Conservation (phyloP, 2,888 invertebrate species). For the Miltochrista miniata region DNA sequence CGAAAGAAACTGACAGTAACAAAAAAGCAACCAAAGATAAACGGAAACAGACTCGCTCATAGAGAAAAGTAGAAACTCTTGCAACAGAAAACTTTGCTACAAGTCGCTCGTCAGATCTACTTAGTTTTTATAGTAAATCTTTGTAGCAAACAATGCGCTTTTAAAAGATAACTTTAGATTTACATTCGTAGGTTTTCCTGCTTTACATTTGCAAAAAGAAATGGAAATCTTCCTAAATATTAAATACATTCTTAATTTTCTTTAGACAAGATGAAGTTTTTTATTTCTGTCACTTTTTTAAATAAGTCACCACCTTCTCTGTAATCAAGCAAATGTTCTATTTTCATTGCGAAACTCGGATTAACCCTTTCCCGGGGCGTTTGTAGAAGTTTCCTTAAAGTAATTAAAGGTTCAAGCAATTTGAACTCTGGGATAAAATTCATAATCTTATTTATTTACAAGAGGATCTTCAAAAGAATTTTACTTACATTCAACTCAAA, state of each 20-base stretch:
- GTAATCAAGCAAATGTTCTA: slow-evolving; percentile 63
- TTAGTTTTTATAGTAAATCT: slow-evolving; percentile 51
- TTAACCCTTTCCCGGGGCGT: slow-evolving; percentile 60
- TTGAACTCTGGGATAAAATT: slow-evolving; percentile 67
- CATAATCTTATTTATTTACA: slow-evolving; percentile 62
- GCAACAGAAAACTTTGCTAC: slow-evolving; percentile 71
- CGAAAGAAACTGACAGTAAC: slow-evolving; percentile 68
- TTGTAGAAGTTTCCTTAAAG: slow-evolving; percentile 71
- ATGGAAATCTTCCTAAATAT: no score
- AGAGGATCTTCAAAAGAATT: slow-evolving; percentile 47
- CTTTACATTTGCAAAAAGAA: no score
- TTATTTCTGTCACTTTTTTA: slow-evolving; percentile 15
- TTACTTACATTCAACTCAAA: slow-evolving; percentile 8
- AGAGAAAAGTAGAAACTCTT: slow-evolving; percentile 73
- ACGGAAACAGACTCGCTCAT: slow-evolving; percentile 77
- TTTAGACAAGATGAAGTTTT: neutral
- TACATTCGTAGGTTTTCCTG: neutral
- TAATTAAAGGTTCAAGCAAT: slow-evolving; percentile 73
- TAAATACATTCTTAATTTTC: no score
- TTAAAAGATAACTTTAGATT: neutral
- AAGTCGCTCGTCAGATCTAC: slow-evolving; percentile 56
- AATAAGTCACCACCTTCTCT: slow-evolving; percentile 45
- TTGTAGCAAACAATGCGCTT: slow-evolving; percentile 43
- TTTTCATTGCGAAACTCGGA: slow-evolving; percentile 65
- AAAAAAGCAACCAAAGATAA: slow-evolving; percentile 75